Evolutionary conservation across 2,797 vertebrate genomes (phyloP), one percentile per base, ranked within the genome.

Genomic region (Etheostoma nigrum): DNA sequence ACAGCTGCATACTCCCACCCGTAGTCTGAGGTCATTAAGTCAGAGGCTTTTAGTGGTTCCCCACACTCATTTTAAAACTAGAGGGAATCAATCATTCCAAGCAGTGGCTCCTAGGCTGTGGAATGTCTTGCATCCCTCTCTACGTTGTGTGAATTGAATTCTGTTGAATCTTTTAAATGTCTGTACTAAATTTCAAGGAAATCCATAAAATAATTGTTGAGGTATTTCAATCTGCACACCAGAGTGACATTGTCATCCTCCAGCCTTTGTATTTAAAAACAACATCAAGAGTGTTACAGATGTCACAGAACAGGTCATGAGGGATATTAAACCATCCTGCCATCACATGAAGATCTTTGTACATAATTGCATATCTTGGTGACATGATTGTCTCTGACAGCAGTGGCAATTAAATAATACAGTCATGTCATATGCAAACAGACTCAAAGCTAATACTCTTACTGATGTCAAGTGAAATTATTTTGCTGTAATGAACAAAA

Each of bases 141-240:
- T 30, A 30, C 3, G 30, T 30, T 30, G 30, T 30, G 30, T 5
- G 30, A 30, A 30, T 30, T 5, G 30, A 30, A 30, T 30, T 30
- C 30, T 30, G 30, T 30, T 6, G 5, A 30, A 6, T 30, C 30
- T 30, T 30, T 30, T 30, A 30, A 30, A 30, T n/a, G 5, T 60
- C 15, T 23, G 57, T 6, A 12, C 12, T 4, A 12, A 27, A 53
- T 42, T 53, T 63, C 44, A 64, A 19, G 1, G 27, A 33, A 11
- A 40, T 45, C 25, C 42, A 64, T 58, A 9, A 58, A 40, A 44
- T 23, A 30, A 33, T 4, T 51, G 45, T 27, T 30, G 30, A 30
- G 30, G 30, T 44, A 58, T 25, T 48, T 57, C 18, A 67, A 27
- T 54, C 49, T 48, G 16, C 53, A 74, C 53, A 14, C n/a, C 55